These are phyloP conservation scores for Coelopa frigida DNA, from an alignment of 1,140 invertebrate species.

Conservation along the genomic window DNA sequence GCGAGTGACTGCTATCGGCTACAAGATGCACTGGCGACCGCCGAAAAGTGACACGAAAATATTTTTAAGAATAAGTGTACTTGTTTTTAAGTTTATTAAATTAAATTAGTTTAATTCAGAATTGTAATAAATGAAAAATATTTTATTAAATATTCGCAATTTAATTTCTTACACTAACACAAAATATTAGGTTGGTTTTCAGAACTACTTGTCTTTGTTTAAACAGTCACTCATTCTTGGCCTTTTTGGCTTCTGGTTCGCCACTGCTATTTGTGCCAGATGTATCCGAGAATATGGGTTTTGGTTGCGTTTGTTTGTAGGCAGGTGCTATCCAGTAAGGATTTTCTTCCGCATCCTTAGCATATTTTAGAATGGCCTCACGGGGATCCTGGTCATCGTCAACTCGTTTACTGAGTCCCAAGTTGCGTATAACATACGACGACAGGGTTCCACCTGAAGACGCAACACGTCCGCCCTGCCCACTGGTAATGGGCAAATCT, in stretches of 20 bases:
- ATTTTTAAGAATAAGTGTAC: neutral
- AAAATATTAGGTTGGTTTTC: neutral
- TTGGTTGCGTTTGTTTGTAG: constrained; percentile 78
- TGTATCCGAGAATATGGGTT: constrained; percentile 59
- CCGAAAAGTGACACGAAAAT: neutral
- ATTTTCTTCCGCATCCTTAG: constrained; percentile 94
- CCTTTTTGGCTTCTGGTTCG: constrained; percentile 20
- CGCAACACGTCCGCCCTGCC: constrained; percentile 84
- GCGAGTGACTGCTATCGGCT: constrained; percentile 74
- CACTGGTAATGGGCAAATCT: constrained; percentile 91
- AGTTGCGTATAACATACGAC: constrained; percentile 93
- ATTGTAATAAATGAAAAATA: too few species aligned
- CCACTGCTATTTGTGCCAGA: constrained; percentile 11
- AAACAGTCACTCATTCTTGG: constrained; percentile 10
- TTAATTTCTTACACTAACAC: constrained; percentile 6
- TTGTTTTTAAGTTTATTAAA: neutral
- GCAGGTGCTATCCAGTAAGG: constrained; percentile 94
- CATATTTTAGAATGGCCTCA: constrained; percentile 93
- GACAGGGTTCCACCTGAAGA: constrained; percentile 93
- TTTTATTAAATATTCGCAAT: too few species aligned
- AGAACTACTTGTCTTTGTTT: neutral
- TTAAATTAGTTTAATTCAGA: too few species aligned
- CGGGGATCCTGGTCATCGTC: constrained; percentile 95
- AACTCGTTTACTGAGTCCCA: constrained; percentile 87
- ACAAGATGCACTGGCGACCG: constrained; percentile 50